phyloP scores from a whole-genome alignment of 2,888 invertebrate genomes.

The Gymnosoma rotundatum region DNA sequence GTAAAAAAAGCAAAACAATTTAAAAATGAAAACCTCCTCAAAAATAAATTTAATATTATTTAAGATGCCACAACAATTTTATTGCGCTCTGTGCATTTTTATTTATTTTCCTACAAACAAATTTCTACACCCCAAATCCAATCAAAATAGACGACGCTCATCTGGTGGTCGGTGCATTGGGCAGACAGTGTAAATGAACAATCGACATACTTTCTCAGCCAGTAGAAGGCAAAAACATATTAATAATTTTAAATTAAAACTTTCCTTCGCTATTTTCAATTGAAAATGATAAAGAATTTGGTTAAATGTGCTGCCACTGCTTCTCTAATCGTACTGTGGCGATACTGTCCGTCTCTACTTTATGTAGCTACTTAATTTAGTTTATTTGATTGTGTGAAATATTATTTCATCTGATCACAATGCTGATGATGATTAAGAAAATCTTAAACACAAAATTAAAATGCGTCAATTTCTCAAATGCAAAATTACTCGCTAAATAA shows the following conservation, averaged over 20 bases:
- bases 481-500: conserved; percentile 81
- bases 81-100: conserved; percentile 66
- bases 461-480: conserved; percentile 73
- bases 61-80: conserved; percentile 69
- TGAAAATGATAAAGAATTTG: conserved; percentile 28
- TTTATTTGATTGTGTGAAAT: conserved; percentile 8
- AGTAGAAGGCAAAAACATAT: too few species aligned
- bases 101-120: conserved; percentile 58
- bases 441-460: conserved; percentile 67
- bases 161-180: conserved; percentile 4
- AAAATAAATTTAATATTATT: conserved; percentile 66
- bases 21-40: conserved; percentile 54
- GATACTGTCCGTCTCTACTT: background rate
- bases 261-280: conserved; percentile 38
- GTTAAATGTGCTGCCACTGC: conserved; percentile 27
- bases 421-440: conserved; percentile 50
- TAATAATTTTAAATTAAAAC: conserved; percentile 20
- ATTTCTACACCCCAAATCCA: conserved; percentile 54
- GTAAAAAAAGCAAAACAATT: conserved; percentile 27
- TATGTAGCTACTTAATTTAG: conserved; percentile 17
- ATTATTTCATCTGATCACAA: conserved; percentile 22
- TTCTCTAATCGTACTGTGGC: background rate
- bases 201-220: conserved; percentile 16
- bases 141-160: conserved; percentile 33
- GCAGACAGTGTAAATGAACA: conserved; percentile 27